These are phyloP conservation scores for Zaprionus davidi DNA, from an alignment of 1,140 invertebrate genomes.

Conservation along the genomic window DNA sequence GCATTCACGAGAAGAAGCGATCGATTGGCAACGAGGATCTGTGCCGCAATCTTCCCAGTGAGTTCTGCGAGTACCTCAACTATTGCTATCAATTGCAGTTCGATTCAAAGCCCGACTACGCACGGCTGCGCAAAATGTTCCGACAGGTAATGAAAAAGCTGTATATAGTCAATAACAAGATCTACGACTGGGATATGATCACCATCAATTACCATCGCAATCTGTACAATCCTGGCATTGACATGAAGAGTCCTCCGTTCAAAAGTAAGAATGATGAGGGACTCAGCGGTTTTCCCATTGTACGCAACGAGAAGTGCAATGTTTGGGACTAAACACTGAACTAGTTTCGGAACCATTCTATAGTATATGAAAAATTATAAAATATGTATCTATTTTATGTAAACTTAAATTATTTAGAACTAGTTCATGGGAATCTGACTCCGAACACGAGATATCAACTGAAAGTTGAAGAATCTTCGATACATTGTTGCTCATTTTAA, in stretches of 20 bases:
- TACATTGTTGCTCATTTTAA: too few species aligned
- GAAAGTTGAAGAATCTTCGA: too few species aligned
- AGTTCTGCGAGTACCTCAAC: constrained; percentile 98
- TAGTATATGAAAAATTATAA: not conserved
- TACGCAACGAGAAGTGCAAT: constrained; percentile 43
- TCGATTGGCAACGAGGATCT: constrained; percentile 95
- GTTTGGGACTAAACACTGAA: not conserved
- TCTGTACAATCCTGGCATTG: constrained; percentile 48
- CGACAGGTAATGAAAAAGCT: constrained; percentile 89
- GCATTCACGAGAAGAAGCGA: constrained; percentile 98
- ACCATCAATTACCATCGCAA: constrained; percentile 91
- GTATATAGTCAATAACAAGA: constrained; percentile 98
- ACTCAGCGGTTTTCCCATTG: constrained; percentile 43
- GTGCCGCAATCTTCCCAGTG: constrained; percentile 96
- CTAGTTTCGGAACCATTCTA: not conserved
- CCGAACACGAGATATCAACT: not conserved
- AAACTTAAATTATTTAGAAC: not conserved
- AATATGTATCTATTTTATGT: too few species aligned
- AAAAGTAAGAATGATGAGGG: constrained; percentile 30
- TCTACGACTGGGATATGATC: constrained; percentile 99
- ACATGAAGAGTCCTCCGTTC: not conserved
- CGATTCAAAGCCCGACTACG: constrained; percentile 97
- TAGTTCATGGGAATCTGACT: not conserved
- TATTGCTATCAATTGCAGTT: constrained; percentile 96
- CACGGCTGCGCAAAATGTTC: constrained; percentile 96